Evolutionary conservation across 2,888 invertebrate species (phyloP).

Genomic region (Acronicta alni): DNA sequence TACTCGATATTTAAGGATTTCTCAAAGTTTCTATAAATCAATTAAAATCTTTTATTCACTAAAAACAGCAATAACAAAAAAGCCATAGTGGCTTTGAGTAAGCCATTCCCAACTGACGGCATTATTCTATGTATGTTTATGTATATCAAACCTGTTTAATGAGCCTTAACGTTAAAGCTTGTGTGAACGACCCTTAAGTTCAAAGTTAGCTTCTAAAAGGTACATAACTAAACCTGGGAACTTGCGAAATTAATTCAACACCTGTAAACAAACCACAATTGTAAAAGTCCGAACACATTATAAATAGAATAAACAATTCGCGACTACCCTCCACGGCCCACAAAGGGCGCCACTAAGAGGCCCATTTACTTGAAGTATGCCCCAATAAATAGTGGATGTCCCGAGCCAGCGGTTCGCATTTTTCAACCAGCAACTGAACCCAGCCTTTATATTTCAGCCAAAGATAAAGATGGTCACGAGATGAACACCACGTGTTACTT

Average conservation of each 20-base stretch:
- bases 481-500: conserved; percentile 46
- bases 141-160: no score
- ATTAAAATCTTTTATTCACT: no score
- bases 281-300: conserved; percentile 57
- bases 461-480: conserved; percentile 54
- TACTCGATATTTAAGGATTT: no score
- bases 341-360: conserved; percentile 65
- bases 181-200: no score
- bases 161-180: no score
- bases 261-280: conserved; percentile 38
- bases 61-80: no score
- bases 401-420: conserved; percentile 62
- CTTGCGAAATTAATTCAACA: conserved; percentile 31
- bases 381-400: conserved; percentile 74
- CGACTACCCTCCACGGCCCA: conserved; percentile 32
- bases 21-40: no score
- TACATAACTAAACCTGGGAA: background rate
- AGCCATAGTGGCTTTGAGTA: no score
- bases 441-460: conserved; percentile 57
- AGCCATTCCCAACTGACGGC: no score
- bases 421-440: conserved; percentile 67
- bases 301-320: conserved; percentile 70
- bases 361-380: conserved; percentile 78
- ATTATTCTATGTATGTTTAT: no score
- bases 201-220: no score